Base-by-base conservation (phyloP, 2,797 vertebrate species). In the Syndactyla subalaris region DNA sequence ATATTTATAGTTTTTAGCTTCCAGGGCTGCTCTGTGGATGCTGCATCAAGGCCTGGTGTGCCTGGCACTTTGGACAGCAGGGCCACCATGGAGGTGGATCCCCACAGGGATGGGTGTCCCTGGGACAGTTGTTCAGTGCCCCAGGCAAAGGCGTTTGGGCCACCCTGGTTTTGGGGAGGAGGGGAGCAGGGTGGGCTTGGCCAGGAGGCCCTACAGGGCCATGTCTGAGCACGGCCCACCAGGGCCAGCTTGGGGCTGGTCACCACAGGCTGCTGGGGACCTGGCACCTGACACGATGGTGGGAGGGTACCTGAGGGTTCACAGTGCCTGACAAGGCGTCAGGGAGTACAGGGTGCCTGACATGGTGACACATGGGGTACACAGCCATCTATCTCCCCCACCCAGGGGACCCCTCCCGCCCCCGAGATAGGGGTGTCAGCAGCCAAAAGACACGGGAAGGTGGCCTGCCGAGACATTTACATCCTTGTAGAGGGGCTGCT, bases 401-500 rank as follows among this genome's bases (percentile, higher is more conserved):
- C 20, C 22, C 49, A 5, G 9, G 8, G 29, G 19, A 6, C 1
- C 18, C 59, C 32, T 51, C 92, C 74, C 27, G 2, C n/a, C 45
- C 11, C 9, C 96, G 96, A 96, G 6, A 1, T 85, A 97, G 81
- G 96, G 98, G 98, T 98, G 98, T 98, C 98, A 98, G 98, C 98
- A 98, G 98, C 98, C 98, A 98, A 98, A 98, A 98, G 98, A 97
- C 21, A 68, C 4, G 98, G 57, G 49, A 96, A 98, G 97, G 97
- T n/a, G 97, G 97, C 97, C 98, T 97, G 97, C 88, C 95, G 98
- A 98, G 96, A 97, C 98, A 99, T 99, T 99, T 99, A 99, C 99
- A 98, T 99, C 99, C 98, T 99, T 99, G 98, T 99, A 99, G 95
- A 98, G 94, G 68, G 98, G 97, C 95, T 99, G 98, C 96, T 99